Evolutionary conservation across 30 jellyfish, hydroid and myxozoan genomes (phyloP).

Genomic region (Euphysa ruthae): DNA sequence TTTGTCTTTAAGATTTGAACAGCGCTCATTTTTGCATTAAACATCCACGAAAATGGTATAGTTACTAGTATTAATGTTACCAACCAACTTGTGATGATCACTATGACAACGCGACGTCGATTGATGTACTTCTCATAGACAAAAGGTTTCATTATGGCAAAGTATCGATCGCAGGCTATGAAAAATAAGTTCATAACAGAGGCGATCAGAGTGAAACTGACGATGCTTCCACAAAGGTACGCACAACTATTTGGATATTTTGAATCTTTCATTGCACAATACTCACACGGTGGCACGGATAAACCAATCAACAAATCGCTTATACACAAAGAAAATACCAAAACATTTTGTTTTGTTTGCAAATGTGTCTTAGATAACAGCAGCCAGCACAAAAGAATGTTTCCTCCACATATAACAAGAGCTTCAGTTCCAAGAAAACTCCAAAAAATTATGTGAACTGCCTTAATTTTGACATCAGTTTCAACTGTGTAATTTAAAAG

Average conservation of each 20-base stretch:
- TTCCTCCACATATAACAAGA: neutral
- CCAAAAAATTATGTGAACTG: too few relatives aligned
- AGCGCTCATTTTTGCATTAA: neutral
- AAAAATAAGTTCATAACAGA: constrained; percentile 21
- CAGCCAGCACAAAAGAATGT: constrained; percentile 26
- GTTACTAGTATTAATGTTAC: neutral
- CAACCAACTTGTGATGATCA: constrained; percentile 27
- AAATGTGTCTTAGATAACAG: neutral
- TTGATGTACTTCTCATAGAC: constrained; percentile 12
- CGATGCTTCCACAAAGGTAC: constrained; percentile 24
- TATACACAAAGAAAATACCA: constrained; percentile 26
- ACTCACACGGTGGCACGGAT: constrained; percentile 43
- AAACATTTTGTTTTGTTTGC: constrained; percentile 20
- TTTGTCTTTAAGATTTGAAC: neutral
- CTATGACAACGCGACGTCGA: neutral
- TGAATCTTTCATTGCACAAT: constrained; percentile 21
- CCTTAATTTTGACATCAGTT: too few relatives aligned
- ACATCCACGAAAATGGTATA: constrained; percentile 28
- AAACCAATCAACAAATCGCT: constrained; percentile 35
- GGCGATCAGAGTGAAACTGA: constrained; percentile 35
- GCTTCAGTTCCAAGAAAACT: constrained; percentile 9
- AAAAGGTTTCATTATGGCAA: constrained; percentile 24
- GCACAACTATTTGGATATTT: constrained; percentile 23
- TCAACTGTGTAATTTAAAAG: too few relatives aligned
- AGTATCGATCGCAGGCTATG: constrained; percentile 26